phyloP scores from a whole-genome alignment of 2,888 invertebrate species.

The Eucera pruinosa region DNA sequence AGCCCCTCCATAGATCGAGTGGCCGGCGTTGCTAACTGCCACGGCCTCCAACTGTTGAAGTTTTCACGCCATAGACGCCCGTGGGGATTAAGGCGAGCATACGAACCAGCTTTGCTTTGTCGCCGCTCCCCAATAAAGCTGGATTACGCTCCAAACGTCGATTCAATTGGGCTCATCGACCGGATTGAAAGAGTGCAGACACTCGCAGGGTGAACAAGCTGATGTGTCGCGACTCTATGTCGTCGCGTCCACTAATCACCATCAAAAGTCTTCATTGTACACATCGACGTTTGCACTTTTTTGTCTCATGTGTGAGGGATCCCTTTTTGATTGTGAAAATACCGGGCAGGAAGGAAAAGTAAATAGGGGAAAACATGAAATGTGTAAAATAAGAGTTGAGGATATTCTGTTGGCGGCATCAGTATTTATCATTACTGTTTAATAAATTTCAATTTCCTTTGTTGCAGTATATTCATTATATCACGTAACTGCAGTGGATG shows the following conservation, averaged over 20 bases:
- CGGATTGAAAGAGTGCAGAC: conserved; percentile 31
- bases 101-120: conserved; percentile 61
- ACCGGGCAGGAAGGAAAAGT: neutral
- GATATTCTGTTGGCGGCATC: too few relatives aligned
- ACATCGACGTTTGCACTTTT: conserved; percentile 10
- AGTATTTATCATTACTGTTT: too few relatives aligned
- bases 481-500: too few relatives aligned
- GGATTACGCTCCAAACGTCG: conserved; percentile 56
- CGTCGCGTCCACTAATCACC: neutral
- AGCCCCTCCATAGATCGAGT: conserved; percentile 63
- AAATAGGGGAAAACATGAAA: neutral
- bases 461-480: too few relatives aligned
- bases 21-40: conserved; percentile 36
- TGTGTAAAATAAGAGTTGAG: too few relatives aligned
- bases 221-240: neutral
- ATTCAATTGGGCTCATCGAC: conserved; percentile 54
- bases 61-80: conserved; percentile 67
- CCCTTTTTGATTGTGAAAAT: neutral
- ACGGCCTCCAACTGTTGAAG: conserved; percentile 62
- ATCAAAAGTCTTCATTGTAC: conserved; percentile 1
- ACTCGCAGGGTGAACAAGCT: neutral
- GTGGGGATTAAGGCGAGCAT: conserved; percentile 60
- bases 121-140: conserved; percentile 55
- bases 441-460: too few relatives aligned
- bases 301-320: neutral